Evolutionary conservation across 2,797 vertebrate genomes (phyloP).

Genomic region (Hyperoplus lanceolatus): DNA sequence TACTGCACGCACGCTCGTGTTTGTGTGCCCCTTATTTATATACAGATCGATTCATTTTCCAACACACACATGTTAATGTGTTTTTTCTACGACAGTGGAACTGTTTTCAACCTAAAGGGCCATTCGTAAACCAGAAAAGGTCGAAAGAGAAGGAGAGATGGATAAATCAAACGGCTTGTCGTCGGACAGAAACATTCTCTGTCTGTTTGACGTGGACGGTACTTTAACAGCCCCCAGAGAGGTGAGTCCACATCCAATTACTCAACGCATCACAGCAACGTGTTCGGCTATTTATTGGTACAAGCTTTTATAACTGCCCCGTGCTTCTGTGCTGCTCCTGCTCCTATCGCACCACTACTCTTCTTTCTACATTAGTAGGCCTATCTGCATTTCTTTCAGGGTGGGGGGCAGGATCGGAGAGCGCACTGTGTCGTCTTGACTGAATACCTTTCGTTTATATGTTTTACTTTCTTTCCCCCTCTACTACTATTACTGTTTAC

Average conservation of each 20-base stretch:
- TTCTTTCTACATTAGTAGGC: too few relatives aligned
- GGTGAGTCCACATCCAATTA: slow-evolving; percentile 79
- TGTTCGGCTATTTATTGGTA: neutral
- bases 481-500: neutral
- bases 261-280: too few relatives aligned
- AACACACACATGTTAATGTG: neutral
- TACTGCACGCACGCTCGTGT: neutral
- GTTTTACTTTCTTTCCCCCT: too few relatives aligned
- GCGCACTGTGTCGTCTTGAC: slow-evolving; percentile 35
- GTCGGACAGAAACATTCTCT: slow-evolving; percentile 83
- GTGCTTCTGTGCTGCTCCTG: neutral
- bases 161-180: slow-evolving; percentile 55
- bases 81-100: neutral
- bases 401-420: neutral
- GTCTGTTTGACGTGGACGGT: slow-evolving; percentile 97
- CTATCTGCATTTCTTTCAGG: neutral
- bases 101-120: neutral
- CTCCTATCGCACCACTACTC: neutral
- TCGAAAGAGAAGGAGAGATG: slow-evolving; percentile 59
- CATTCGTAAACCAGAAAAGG: neutral
- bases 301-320: neutral
- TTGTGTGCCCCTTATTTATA: neutral
- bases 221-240: slow-evolving; percentile 93
- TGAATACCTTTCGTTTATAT: neutral
- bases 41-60: neutral